Evolutionary conservation across 2,113 vertebrate species (phyloP).

Genomic region (Litocranius walleri): DNA sequence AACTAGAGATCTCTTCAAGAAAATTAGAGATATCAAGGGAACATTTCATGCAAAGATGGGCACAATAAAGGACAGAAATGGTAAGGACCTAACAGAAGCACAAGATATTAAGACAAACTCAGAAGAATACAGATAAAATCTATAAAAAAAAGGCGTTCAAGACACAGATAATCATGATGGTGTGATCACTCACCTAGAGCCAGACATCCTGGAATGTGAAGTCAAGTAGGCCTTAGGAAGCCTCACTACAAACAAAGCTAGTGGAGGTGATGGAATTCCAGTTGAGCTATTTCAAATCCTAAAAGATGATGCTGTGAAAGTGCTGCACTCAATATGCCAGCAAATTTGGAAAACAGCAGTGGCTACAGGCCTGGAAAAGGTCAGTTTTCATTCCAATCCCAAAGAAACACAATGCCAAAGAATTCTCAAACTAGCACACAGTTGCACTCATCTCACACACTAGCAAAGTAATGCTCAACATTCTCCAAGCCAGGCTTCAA

Average conservation of each 20-base stretch:
- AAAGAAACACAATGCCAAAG: not conserved
- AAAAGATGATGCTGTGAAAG: not conserved
- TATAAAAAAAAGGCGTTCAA: not conserved
- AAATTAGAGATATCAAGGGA: not conserved
- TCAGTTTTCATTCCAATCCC: not conserved
- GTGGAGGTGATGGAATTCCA: not conserved
- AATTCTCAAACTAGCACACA: not conserved
- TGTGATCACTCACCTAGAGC: not conserved
- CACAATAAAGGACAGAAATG: not conserved
- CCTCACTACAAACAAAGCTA: not conserved
- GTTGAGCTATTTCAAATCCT: not conserved
- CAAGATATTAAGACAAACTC: not conserved
- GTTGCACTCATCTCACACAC: not conserved
- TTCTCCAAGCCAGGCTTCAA: not conserved
- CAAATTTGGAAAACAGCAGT: not conserved
- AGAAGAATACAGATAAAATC: not conserved
- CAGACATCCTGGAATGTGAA: not conserved
- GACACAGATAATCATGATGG: not conserved
- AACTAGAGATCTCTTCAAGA: not conserved
- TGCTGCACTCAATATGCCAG: not conserved
- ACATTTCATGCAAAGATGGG: not conserved
- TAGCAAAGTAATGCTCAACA: not conserved
- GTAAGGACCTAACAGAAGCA: not conserved
- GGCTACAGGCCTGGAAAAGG: not conserved
- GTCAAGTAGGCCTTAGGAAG: not conserved